A percentile compares a stretch with the other conserved stretches of the same genome.
These are phyloP conservation scores for Ctenicera cuprea DNA, from an alignment of 2,888 invertebrate species.

Conservation along the genomic window DNA sequence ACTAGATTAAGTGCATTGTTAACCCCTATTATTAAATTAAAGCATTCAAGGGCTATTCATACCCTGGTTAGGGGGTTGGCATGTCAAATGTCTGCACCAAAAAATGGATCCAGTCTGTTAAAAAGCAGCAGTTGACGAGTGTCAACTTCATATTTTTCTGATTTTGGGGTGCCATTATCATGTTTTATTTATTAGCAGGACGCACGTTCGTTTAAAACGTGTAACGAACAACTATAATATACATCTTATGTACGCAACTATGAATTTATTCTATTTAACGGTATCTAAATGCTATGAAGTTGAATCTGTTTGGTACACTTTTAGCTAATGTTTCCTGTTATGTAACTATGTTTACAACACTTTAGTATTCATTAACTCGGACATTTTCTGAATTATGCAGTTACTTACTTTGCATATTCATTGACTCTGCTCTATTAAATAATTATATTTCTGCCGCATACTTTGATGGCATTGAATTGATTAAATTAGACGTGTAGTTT, in stretches of 20 bases:
- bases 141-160: constrained; percentile 40
- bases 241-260: not conserved
- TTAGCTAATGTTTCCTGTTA: constrained; percentile 44
- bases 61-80: constrained; percentile 56
- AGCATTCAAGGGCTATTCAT: constrained; percentile 64
- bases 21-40: constrained; percentile 63
- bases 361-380: constrained; percentile 17
- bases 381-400: constrained; percentile 11
- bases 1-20: constrained; percentile 64
- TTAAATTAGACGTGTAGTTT: not conserved
- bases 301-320: constrained; percentile 39
- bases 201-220: not conserved
- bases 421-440: not conserved
- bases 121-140: constrained; percentile 49
- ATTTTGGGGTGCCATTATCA: constrained; percentile 40
- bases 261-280: constrained; percentile 37
- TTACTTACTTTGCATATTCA: constrained; percentile 29
- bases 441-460: not conserved
- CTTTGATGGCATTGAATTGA: not conserved
- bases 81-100: constrained; percentile 54
- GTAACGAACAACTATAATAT: constrained; percentile 23
- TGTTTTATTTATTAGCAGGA: constrained; percentile 34
- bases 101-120: constrained; percentile 52
- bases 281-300: constrained; percentile 17
- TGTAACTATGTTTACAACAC: constrained; percentile 17